Base-by-base conservation (phyloP, 2,113 vertebrate genomes). In the Phylloscopus trochilus region DNA sequence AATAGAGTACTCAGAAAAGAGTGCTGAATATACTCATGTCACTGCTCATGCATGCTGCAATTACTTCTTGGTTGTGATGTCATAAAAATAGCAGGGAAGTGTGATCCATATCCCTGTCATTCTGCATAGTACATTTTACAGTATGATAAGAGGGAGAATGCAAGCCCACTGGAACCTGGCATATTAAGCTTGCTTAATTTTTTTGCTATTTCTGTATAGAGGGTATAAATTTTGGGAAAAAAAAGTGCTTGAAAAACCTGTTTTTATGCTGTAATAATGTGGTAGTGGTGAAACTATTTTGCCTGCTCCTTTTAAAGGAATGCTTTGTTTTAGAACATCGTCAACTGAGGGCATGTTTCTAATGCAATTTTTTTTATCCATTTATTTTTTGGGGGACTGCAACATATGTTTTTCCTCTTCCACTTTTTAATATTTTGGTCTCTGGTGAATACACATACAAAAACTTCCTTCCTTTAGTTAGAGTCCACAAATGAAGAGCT, bases 401-500 rank as follows among this genome's bases (percentile, higher is more conserved):
- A 96, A 96, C 97, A 97, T 97, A 95, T 97, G 97, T 96, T 98
- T 98, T 98, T 97, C 94, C 93, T 97, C 97, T 98, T 97, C 94
- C 85, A 96, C 92, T 97, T 98, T 97, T 98, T 98, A 98, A 98
- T 98, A 98, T 97, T 98, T 98, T 97, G 95, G 95, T 97, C 96
- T 97, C 97, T 58, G 73, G 90, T 97, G 97, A 97, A 97, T 98
- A 96, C 89, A 1, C 97, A 97, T 97, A 97, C 96, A 97, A 98
- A 98, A 96, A 95, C 97, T 98, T 98, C 96, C 97, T 98, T 98
- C 98, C 98, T 97, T 96, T 96, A 96, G 88, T 89, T 95, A 74
- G 94, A 97, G 87, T 98, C 97, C 97, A 96, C 97, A 98, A 98
- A 98, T 98, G 97, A 98, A 98, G 98, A 97, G 88, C 96, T 98